Percentiles rank a stretch among this genome's conserved stretches.
Conservation (phyloP, 2,888 invertebrate genomes). For the Phania funesta region DNA sequence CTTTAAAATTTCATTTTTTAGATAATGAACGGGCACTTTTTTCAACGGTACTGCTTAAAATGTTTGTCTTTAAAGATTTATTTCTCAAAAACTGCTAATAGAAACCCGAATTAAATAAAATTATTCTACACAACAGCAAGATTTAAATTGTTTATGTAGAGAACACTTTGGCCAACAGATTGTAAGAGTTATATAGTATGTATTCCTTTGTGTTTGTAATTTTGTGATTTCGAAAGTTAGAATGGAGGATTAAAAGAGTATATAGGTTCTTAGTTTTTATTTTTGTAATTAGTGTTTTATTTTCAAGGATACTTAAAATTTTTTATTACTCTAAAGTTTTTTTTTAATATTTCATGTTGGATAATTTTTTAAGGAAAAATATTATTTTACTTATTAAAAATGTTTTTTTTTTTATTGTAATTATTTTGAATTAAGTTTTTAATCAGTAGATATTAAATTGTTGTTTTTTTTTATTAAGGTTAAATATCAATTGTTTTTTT, state of each 20-base stretch:
- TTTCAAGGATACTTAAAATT: background rate
- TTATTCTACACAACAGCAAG: too few relatives aligned
- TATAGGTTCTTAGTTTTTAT: background rate
- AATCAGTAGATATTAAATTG: conserved; percentile 32
- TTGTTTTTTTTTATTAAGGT: conserved; percentile 68
- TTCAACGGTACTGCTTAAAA: too few relatives aligned
- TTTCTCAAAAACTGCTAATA: too few relatives aligned
- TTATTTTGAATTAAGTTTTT: conserved; percentile 48
- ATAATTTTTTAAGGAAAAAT: conserved; percentile 43
- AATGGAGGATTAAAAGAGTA: background rate
- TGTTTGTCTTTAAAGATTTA: too few relatives aligned
- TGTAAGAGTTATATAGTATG: too few relatives aligned
- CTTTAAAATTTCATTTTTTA: too few relatives aligned
- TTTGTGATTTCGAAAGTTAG: too few relatives aligned
- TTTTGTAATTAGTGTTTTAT: conserved; percentile 43
- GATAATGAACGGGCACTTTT: too few relatives aligned
- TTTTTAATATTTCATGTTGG: conserved; percentile 28
- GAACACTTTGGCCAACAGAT: too few relatives aligned
- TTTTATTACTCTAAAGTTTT: background rate
- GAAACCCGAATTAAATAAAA: too few relatives aligned
- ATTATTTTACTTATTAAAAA: conserved; percentile 37
- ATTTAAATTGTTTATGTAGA: too few relatives aligned
- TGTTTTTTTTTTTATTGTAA: background rate
- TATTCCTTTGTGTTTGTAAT: too few relatives aligned
- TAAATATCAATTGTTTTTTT: conserved; percentile 48